phyloP scores from a whole-genome alignment of 2,797 vertebrate species.

The Orestias chungarensis region DNA sequence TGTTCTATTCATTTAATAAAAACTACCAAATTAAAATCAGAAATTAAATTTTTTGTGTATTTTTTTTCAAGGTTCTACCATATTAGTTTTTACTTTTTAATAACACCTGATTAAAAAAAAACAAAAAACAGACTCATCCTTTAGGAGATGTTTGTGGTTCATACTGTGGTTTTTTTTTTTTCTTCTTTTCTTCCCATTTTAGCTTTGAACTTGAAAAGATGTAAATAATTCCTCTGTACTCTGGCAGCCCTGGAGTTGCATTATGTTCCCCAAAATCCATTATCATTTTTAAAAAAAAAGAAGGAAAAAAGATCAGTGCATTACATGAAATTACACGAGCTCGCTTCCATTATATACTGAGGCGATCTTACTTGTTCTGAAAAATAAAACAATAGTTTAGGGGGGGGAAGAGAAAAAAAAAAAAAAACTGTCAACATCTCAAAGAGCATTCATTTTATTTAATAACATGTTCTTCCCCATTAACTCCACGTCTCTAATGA shows the following conservation, averaged over 20 bases:
- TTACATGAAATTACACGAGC: constrained; percentile 14
- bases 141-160: neutral
- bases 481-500: constrained; percentile 20
- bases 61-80: neutral
- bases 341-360: constrained; percentile 6
- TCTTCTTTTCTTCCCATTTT: constrained; percentile 1
- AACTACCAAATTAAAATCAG: too few relatives aligned
- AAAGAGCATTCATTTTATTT: neutral
- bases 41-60: too few relatives aligned
- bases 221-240: constrained; percentile 13
- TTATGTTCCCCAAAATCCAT: constrained; percentile 19
- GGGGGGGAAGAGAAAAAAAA: constrained; percentile 6
- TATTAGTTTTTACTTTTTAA: neutral
- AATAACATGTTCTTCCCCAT: constrained; percentile 21
- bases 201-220: constrained; percentile 4
- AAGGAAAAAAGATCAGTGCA: constrained; percentile 8
- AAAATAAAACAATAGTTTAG: neutral
- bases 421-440: constrained; percentile 13
- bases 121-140: neutral
- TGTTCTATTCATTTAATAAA: too few relatives aligned
- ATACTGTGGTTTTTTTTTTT: too few relatives aligned
- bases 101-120: neutral
- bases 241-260: constrained; percentile 5
- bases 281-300: too few relatives aligned
- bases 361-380: constrained; percentile 6